Percentiles rank a stretch among this genome's conserved stretches.
Conservation (phyloP, 1,140 invertebrate species). For the Lucilia cuprina region DNA sequence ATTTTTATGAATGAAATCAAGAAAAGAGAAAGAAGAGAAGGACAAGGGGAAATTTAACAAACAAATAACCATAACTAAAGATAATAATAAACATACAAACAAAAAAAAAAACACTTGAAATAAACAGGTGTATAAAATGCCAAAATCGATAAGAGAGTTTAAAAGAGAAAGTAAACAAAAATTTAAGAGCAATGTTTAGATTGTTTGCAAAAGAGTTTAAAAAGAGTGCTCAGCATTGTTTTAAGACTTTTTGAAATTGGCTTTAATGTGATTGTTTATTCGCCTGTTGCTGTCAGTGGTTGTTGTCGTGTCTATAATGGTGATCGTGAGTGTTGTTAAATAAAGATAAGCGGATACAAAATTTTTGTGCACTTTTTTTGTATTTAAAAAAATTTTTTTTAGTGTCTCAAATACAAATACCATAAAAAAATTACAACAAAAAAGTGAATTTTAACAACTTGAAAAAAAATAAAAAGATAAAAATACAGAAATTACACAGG, state of each 20-base stretch:
- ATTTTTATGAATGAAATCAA: neutral
- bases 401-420: neutral
- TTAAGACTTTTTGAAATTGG: neutral
- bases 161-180: neutral
- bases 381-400: neutral
- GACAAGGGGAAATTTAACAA: neutral
- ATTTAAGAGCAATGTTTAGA: neutral
- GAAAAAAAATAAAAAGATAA: neutral
- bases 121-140: neutral
- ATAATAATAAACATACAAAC: too few species aligned
- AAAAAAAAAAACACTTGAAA: neutral
- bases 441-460: neutral
- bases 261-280: neutral
- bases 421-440: neutral
- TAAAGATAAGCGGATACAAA: constrained; percentile 1
- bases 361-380: neutral
- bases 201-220: neutral
- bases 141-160: neutral
- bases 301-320: constrained; percentile 13
- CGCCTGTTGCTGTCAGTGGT: neutral
- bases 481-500: neutral
- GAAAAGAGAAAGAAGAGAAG: neutral
- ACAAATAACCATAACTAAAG: neutral
- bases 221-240: neutral
- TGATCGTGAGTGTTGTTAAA: neutral